Evolutionary conservation across 2,797 vertebrate species (phyloP).

Genomic region (Hirundo rustica): DNA sequence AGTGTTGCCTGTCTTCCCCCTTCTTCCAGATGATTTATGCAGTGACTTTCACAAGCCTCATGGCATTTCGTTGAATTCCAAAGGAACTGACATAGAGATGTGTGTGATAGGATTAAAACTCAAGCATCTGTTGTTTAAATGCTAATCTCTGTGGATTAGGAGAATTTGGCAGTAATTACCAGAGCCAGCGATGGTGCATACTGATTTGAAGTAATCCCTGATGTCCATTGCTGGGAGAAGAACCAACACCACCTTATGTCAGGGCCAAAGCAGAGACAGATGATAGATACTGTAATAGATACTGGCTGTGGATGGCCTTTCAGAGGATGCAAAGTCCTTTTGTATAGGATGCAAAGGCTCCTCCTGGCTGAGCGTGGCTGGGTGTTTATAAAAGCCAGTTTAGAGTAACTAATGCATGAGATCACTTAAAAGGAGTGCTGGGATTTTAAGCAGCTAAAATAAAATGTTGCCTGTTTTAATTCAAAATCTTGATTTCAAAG

Average conservation of each 20-base stretch:
- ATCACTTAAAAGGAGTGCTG: not conserved
- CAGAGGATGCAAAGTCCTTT: not conserved
- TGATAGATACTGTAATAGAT: not conserved
- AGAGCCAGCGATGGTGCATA: constrained; percentile 10
- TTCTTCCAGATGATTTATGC: constrained; percentile 20
- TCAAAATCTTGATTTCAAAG: not conserved
- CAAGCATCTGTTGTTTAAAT: constrained; percentile 47
- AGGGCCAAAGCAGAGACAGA: not conserved
- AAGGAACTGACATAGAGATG: constrained; percentile 6
- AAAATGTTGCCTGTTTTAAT: not conserved
- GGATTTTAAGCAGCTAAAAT: not conserved
- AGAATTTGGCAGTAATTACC: constrained; percentile 3
- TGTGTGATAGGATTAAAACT: constrained; percentile 45
- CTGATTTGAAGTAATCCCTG: not conserved
- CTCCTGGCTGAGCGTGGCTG: not conserved
- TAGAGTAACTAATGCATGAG: not conserved
- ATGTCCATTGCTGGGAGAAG: not conserved
- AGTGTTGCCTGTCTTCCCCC: not conserved
- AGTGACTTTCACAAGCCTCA: constrained; percentile 36
- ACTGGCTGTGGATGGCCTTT: not conserved
- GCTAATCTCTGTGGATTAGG: constrained; percentile 36
- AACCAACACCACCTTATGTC: not conserved
- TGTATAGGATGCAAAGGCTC: not conserved
- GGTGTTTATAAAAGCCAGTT: not conserved
- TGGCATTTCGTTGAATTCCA: constrained; percentile 23